Evolutionary conservation across 2,888 invertebrate genomes (phyloP), one percentile per base, ranked within the genome.

Genomic region (Ichneumoninae sp.): DNA sequence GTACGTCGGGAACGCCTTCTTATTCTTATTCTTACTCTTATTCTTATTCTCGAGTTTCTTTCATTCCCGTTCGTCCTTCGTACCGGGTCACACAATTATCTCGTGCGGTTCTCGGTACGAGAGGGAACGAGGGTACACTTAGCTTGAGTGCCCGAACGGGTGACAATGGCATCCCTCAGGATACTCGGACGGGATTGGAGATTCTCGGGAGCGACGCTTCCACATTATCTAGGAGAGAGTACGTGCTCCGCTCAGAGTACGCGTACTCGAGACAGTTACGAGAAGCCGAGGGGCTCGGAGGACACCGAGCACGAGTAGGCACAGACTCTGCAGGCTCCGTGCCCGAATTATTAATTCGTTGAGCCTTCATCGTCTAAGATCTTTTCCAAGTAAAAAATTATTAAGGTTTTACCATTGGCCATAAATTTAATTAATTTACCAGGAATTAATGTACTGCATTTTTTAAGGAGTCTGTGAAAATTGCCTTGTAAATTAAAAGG

Each of bases 181-280:
- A 75, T 65, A 65, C 74, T 75, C 19, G 65, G 60, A 75, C 50
- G 50, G 60, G 74, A 75, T 75, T 75, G 62, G 50, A 50, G 65
- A 75, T 75, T 75, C 74, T 22, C 19, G 47, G 33, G 65, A 10
- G n/a, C 50, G 30, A 57, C 52, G 44, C 60, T 76, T 75, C 50
- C 30, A 5, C 33, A 5, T 47, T 33, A 36, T 60, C 22, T 62
- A 62, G 47, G 47, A n/a, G 74, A 62, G 70, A 72, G 52, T 30
- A 54, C 54, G 62, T 47, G 66, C 71, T 66, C 16, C 57, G 36
- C 66, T 72, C 78, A 60, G 65, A 65, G 79, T 44, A n/a, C 47
- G n/a, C 19, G n/a, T 74, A 40, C 78, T 82, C 68, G 72, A 78
- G 82, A 79, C 78, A 74, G 74, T 82, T 79, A 70, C n/a, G 72